Percentiles rank a stretch among this genome's conserved stretches.
Evolutionary conservation across 2,113 vertebrate genomes (phyloP).

Genomic region (Bagarius yarrelli): DNA sequence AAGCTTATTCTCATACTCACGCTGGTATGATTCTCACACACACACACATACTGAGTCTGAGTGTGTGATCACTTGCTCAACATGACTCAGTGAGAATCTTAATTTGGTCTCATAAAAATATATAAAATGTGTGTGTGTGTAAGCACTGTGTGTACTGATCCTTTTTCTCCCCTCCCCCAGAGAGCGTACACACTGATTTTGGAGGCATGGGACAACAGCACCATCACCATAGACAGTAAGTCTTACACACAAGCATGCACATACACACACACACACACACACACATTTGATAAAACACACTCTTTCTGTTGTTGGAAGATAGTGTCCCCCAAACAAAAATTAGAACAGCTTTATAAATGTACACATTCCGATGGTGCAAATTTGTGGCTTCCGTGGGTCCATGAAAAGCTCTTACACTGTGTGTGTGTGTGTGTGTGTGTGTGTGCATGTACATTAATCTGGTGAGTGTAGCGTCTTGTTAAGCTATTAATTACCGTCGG

Average conservation of each 20-base stretch:
- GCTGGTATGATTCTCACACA: conserved; percentile 43
- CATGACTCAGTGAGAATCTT: neutral
- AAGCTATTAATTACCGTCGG: conserved; percentile 60
- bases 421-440: conserved; percentile 39
- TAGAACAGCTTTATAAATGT: neutral
- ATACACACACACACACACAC: conserved; percentile 5
- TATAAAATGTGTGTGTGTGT: conserved; percentile 3
- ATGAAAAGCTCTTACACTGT: conserved; percentile 1
- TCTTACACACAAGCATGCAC: conserved; percentile 20
- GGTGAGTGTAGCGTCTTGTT: conserved; percentile 53
- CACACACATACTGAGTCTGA: conserved; percentile 18
- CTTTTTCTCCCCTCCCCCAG: conserved; percentile 61
- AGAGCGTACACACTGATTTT: conserved; percentile 87
- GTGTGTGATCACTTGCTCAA: conserved; percentile 20
- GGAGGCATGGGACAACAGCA: conserved; percentile 92
- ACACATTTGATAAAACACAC: neutral
- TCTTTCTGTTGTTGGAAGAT: neutral
- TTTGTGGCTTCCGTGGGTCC: neutral
- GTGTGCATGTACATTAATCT: conserved; percentile 52
- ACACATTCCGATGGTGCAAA: neutral
- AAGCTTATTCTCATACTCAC: conserved; percentile 33
- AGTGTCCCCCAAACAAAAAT: neutral
- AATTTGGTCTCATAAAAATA: neutral
- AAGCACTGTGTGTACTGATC: conserved; percentile 32
- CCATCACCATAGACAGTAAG: conserved; percentile 78